These are phyloP conservation scores for Vireo altiloquus DNA, from an alignment of 2,113 vertebrate species.

Conservation along the genomic window DNA sequence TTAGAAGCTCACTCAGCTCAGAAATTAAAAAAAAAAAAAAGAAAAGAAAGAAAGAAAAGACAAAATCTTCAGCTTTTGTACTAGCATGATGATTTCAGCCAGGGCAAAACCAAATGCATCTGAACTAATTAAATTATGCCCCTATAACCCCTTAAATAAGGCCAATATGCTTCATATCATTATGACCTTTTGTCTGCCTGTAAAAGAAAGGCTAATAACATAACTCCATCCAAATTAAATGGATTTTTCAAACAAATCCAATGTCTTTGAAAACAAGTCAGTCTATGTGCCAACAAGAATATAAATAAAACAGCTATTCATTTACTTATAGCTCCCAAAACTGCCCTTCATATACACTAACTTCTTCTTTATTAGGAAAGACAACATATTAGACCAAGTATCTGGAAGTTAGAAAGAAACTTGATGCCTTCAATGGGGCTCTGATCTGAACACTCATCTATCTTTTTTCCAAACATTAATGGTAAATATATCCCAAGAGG, in stretches of 20 bases:
- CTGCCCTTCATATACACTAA: not conserved
- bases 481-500: not conserved
- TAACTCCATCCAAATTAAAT: not conserved
- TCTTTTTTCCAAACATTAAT: not conserved
- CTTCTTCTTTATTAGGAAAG: not conserved
- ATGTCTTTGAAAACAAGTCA: not conserved
- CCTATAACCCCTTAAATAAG: not conserved
- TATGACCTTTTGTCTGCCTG: not conserved
- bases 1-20: not conserved
- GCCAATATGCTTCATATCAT: not conserved
- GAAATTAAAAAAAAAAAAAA: not conserved
- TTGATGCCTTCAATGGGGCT: fast-evolving
- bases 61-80: not conserved
- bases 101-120: not conserved
- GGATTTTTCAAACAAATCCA: not conserved
- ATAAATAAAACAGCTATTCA: not conserved
- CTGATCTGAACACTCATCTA: not conserved
- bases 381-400: not conserved
- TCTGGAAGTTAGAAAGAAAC: not conserved
- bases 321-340: not conserved
- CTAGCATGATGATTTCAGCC: not conserved
- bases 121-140: not conserved
- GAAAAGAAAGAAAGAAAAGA: not conserved
- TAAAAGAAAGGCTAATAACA: not conserved
- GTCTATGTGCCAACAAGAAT: not conserved